Conservation (phyloP, 2,888 invertebrate genomes). For the Neoaliturus tenellus region DNA sequence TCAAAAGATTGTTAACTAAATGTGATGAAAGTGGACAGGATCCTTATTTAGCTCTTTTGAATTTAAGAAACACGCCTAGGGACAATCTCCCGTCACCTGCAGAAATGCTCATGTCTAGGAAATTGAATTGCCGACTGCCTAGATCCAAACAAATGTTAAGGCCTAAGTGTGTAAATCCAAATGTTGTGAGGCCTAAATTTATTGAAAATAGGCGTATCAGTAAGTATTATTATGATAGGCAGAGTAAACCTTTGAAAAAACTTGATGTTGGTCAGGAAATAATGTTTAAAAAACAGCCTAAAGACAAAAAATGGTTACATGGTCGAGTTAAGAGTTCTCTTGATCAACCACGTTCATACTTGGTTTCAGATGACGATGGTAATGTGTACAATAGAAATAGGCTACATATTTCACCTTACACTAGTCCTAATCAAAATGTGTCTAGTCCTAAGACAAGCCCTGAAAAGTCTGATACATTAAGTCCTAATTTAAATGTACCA, state of each 20-base stretch:
- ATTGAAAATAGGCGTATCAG: background rate
- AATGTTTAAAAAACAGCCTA: slow-evolving; percentile 40
- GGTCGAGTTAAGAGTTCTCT: slow-evolving; percentile 22
- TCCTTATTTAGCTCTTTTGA: slow-evolving; percentile 49
- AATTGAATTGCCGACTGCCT: slow-evolving; percentile 40
- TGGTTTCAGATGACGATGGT: slow-evolving; percentile 13
- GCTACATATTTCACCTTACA: background rate
- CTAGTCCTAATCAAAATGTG: background rate
- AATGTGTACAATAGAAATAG: slow-evolving; percentile 22
- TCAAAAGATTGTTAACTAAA: slow-evolving; percentile 36
- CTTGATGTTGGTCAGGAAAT: slow-evolving; percentile 18
- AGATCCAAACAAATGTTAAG: slow-evolving; percentile 22
- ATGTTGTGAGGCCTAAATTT: background rate
- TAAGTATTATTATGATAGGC: slow-evolving; percentile 31
- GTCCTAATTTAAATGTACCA: background rate
- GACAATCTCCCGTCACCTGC: slow-evolving; percentile 44
- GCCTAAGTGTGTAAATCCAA: background rate
- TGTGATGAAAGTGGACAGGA: slow-evolving; percentile 43
- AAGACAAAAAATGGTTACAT: slow-evolving; percentile 25
- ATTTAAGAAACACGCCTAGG: slow-evolving; percentile 43
- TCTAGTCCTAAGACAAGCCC: background rate
- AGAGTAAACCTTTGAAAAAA: slow-evolving; percentile 20
- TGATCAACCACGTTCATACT: slow-evolving; percentile 31
- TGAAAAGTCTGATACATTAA: background rate
- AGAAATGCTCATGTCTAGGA: slow-evolving; percentile 46